These are phyloP conservation scores for Phaethon lepturus DNA, from an alignment of 2,113 vertebrate genomes.

Conservation along the genomic window DNA sequence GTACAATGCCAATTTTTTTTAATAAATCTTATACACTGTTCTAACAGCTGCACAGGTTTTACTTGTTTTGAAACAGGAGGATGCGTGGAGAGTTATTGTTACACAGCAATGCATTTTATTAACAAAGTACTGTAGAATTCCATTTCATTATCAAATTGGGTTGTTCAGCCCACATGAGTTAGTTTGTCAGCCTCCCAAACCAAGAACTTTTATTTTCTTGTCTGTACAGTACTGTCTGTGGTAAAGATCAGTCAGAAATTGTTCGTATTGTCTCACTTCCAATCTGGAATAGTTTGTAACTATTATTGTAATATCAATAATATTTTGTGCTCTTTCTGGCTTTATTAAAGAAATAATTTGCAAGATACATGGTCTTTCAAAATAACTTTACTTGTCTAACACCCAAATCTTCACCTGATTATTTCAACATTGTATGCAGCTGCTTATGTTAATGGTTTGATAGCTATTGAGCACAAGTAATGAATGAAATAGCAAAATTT, in stretches of 20 bases:
- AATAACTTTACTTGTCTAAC: neutral
- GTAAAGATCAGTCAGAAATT: neutral
- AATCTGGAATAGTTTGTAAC: neutral
- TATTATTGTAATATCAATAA: neutral
- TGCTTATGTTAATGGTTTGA: neutral
- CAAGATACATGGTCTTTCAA: neutral
- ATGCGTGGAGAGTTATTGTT: neutral
- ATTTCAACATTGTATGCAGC: neutral
- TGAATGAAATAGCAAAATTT: neutral
- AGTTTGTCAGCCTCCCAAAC: neutral
- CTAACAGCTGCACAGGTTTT: neutral
- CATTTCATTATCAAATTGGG: neutral
- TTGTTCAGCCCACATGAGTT: neutral
- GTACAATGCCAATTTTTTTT: neutral
- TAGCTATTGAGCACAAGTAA: neutral
- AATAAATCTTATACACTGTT: neutral
- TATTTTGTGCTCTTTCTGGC: neutral
- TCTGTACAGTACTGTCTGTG: neutral
- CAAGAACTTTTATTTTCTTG: neutral
- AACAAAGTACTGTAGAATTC: neutral
- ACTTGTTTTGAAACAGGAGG: neutral
- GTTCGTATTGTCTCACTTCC: neutral
- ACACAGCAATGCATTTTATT: neutral
- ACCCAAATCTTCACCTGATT: neutral
- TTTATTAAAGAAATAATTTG: neutral